Conservation (phyloP, 1,140 invertebrate species). For the Diploscapter pachys region DNA sequence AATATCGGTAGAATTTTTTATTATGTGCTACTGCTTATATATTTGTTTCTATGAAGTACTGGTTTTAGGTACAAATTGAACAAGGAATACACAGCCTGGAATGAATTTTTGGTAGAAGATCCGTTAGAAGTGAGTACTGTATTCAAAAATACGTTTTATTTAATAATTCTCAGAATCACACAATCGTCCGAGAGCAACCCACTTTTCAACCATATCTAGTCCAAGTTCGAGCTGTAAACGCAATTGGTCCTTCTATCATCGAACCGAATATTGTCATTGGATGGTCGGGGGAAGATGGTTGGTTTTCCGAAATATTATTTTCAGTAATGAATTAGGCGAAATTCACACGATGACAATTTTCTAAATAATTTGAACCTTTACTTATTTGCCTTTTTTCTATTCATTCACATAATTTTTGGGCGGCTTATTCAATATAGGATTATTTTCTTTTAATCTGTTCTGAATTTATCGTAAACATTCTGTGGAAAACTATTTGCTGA, state of each 20-base stretch:
- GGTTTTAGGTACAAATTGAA: constrained; percentile 69
- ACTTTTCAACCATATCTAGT: constrained; percentile 86
- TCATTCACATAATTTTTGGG: too few species aligned
- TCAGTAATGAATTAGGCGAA: too few species aligned
- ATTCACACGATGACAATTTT: background rate
- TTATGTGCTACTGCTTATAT: too few species aligned
- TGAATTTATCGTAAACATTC: too few species aligned
- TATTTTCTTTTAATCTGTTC: too few species aligned
- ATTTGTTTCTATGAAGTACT: too few species aligned
- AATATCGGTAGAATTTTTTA: too few species aligned
- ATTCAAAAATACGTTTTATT: constrained; percentile 5
- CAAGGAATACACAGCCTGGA: constrained; percentile 66
- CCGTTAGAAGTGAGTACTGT: constrained; percentile 44
- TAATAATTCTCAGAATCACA: constrained; percentile 47
- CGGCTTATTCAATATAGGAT: too few species aligned
- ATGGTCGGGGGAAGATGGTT: constrained; percentile 87
- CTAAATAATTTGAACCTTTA: constrained; percentile 3
- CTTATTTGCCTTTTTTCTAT: too few species aligned
- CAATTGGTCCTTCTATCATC: constrained; percentile 79
- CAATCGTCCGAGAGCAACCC: constrained; percentile 74
- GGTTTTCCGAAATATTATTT: constrained; percentile 35
- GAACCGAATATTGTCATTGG: constrained; percentile 77
- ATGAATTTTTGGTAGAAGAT: constrained; percentile 70
- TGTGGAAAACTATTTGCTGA: too few species aligned
- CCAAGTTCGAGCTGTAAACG: constrained; percentile 86